A percentile compares a stretch with the other conserved stretches of the same genome.
Evolutionary conservation across 2,888 invertebrate genomes (phyloP).

Genomic region (Drosophila pullipes): DNA sequence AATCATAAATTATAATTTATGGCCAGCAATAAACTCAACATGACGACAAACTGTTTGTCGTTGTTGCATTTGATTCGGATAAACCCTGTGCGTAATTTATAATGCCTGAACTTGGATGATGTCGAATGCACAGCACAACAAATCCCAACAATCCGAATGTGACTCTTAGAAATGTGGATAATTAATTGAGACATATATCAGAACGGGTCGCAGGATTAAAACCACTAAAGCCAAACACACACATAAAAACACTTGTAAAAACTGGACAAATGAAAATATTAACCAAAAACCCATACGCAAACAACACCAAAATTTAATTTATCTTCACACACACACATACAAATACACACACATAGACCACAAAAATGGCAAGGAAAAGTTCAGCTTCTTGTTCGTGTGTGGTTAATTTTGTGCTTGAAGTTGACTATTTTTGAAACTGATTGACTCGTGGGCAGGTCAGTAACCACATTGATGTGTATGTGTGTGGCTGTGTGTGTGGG

Average conservation of each 20-base stretch:
- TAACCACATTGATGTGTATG: conserved; percentile 8
- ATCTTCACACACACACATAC: conserved; percentile 46
- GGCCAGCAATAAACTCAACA: conserved; percentile 26
- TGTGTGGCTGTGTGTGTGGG: not conserved
- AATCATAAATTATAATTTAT: conserved; percentile 27
- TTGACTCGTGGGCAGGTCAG: conserved; percentile 43
- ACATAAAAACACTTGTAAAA: not conserved
- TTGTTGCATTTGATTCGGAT: conserved; percentile 14
- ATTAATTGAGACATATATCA: conserved; percentile 75
- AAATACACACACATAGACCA: conserved; percentile 40
- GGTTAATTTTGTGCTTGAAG: conserved; percentile 35
- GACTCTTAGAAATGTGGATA: conserved; percentile 55
- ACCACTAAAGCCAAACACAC: conserved; percentile 31
- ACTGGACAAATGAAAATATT: conserved; percentile 21
- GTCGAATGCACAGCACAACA: conserved; percentile 9
- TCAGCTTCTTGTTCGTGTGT: not conserved
- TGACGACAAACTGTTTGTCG: not conserved
- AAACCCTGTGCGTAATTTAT: conserved; percentile 23
- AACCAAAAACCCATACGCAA: conserved; percentile 26
- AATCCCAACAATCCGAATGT: conserved; percentile 6
- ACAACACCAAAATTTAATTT: conserved; percentile 59
- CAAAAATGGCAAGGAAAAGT: conserved; percentile 37
- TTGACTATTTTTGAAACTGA: conserved; percentile 50
- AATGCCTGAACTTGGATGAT: not conserved
- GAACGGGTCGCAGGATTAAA: conserved; percentile 22